phyloP scores from a whole-genome alignment of 2,113 vertebrate genomes.

The Catharus minimus region DNA sequence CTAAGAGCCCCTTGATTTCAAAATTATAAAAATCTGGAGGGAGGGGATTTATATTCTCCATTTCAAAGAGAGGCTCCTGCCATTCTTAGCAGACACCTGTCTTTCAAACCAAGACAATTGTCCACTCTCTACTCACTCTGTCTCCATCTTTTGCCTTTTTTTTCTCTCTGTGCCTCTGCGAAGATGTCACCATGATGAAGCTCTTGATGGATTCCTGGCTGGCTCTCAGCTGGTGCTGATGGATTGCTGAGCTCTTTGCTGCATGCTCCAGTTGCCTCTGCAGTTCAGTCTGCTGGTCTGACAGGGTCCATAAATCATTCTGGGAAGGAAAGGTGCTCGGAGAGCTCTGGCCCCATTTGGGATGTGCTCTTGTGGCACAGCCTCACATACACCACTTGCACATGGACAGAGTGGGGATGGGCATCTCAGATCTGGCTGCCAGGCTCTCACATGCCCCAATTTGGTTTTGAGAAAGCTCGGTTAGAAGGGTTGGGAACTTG shows the following conservation, averaged over 20 bases:
- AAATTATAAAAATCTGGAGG: no score
- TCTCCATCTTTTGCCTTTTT: background rate
- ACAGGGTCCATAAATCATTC: conserved; percentile 67
- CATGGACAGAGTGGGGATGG: background rate
- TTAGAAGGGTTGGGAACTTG: background rate
- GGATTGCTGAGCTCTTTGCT: conserved; percentile 10
- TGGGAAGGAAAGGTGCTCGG: background rate
- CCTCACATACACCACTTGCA: background rate
- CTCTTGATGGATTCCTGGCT: conserved; percentile 4
- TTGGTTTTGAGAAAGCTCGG: background rate
- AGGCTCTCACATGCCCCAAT: background rate
- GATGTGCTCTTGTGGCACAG: background rate
- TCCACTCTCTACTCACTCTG: background rate
- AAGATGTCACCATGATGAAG: background rate
- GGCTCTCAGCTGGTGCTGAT: background rate
- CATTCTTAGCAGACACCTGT: no score
- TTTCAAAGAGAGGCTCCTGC: no score
- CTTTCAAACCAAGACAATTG: background rate
- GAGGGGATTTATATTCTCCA: no score
- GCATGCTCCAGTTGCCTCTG: conserved; percentile 17
- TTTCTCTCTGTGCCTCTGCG: background rate
- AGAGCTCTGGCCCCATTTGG: background rate
- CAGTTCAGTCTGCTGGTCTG: conserved; percentile 26
- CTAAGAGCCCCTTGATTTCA: no score
- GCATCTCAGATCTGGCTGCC: background rate